Conservation (phyloP, 1,140 invertebrate species). For the Anadara kagoshimensis region DNA sequence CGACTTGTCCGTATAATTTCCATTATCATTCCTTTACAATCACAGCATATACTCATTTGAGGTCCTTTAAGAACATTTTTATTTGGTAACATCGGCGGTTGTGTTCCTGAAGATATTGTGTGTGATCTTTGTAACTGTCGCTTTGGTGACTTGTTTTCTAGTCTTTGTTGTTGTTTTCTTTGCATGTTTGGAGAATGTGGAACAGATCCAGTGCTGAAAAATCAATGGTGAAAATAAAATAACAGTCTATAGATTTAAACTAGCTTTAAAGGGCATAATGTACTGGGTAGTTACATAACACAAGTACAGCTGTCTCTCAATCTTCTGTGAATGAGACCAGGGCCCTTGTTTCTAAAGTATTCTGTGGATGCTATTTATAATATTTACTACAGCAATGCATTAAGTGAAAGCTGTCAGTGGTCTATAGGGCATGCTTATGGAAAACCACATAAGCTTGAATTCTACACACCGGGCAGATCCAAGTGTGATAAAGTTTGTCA, state of each 20-base stretch:
- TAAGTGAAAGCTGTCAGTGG: no score
- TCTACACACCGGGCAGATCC: no score
- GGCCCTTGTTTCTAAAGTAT: no score
- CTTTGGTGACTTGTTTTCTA: slow-evolving; percentile 44
- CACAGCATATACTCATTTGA: slow-evolving; percentile 91
- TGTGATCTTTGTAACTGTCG: slow-evolving; percentile 68
- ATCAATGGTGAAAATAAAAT: not conserved
- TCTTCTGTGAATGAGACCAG: no score
- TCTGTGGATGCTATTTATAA: no score
- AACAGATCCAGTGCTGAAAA: slow-evolving; percentile 62
- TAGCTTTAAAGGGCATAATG: no score
- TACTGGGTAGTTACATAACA: not conserved
- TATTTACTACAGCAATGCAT: no score
- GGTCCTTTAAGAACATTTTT: slow-evolving; percentile 79
- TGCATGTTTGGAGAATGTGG: slow-evolving; percentile 50
- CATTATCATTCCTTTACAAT: slow-evolving; percentile 94
- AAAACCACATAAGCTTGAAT: no score
- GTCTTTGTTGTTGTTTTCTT: slow-evolving; percentile 24
- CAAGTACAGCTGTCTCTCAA: not conserved
- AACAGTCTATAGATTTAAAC: not conserved
- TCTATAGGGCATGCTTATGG: no score
- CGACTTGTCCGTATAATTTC: slow-evolving; percentile 85
- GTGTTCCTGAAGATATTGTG: slow-evolving; percentile 63
- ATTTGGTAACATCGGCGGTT: slow-evolving; percentile 61
- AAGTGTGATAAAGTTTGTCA: no score